Percentiles rank a stretch among this genome's conserved stretches.
phyloP scores from a whole-genome alignment of 2,888 invertebrate genomes.

The Villa cingulata region DNA sequence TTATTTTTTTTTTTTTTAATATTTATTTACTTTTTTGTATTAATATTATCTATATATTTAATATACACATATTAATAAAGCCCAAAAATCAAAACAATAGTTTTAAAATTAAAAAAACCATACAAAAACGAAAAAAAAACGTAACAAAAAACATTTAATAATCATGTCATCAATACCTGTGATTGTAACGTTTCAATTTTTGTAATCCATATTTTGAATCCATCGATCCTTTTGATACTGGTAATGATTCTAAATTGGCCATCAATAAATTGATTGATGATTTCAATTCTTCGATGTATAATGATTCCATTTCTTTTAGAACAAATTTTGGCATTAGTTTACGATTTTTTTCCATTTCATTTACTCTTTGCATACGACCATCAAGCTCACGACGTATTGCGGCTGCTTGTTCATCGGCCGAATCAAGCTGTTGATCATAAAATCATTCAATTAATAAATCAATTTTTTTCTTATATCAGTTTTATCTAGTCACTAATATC shows the following conservation, averaged over 20 bases:
- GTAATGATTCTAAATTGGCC: conserved; percentile 97
- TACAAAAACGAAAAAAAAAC: neutral
- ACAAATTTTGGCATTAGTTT: conserved; percentile 99
- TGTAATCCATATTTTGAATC: conserved; percentile 95
- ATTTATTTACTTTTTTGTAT: neutral
- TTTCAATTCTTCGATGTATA: conserved; percentile 97
- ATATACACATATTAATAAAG: too few relatives aligned
- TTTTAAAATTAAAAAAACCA: neutral
- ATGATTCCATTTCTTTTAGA: conserved; percentile 98
- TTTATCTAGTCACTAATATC: too few relatives aligned
- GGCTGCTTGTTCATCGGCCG: conserved; percentile 98
- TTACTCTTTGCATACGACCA: conserved; percentile 90
- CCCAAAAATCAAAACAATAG: too few relatives aligned
- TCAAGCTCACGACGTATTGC: conserved; percentile 97
- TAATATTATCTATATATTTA: too few relatives aligned
- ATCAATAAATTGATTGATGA: conserved; percentile 95
- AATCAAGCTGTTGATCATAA: conserved; percentile 98
- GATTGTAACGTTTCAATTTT: conserved; percentile 96
- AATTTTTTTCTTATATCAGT: too few relatives aligned
- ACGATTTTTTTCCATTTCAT: conserved; percentile 95
- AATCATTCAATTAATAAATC: too few relatives aligned
- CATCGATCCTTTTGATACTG: conserved; percentile 94
- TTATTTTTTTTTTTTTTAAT: neutral
- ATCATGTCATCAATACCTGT: conserved; percentile 52
- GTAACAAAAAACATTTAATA: neutral